Base-by-base conservation (phyloP, 2,113 vertebrate species). In the Cinclus mexicanus region DNA sequence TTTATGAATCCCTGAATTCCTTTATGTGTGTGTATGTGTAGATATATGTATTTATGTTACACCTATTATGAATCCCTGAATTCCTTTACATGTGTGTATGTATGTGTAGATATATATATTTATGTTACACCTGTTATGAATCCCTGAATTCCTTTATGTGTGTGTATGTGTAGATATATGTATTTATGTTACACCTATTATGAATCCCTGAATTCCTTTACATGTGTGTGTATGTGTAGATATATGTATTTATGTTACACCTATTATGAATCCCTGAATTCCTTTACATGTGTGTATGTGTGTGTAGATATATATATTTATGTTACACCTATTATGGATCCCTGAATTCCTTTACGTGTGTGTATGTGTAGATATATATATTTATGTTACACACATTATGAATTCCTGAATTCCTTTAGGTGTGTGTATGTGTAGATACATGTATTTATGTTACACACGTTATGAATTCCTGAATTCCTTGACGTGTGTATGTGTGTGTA, bases 401-500 rank as follows among this genome's bases (percentile, higher is more conserved):
- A 37, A 37, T 37, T 8, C 35, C 35, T 37, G 35, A 37, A 8
- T 37, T 37, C 35, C 35, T 37, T 37, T 37, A 9, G 20, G 3
- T 18, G 26, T 52, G 2, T 18, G 14, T 2, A 8, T 4, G 12
- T 33, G 7, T 22, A 3, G 19, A 19, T 61, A 6, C 25, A 5
- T 31, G 16, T 49, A 19, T 70, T 80, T 72, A 15, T 26, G 15
- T 33, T 56, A 16, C 39, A 31, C 5, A 1, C 11, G 15, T 29
- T 13, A 12, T 25, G 35, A 37, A 37, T 37, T 37, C 35, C 35
- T 37, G 35, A 37, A 8, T 37, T 37, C 35, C 35, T 67, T 59
- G 20, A 9, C 23, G 3, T 18, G 26, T 52, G 2, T 18, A 4
- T 37, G 14, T 2, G 8, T 4, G 12, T 33, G 7, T 22, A 3